phyloP scores from a whole-genome alignment of 2,113 vertebrate genomes.

The Rhombomys opimus region DNA sequence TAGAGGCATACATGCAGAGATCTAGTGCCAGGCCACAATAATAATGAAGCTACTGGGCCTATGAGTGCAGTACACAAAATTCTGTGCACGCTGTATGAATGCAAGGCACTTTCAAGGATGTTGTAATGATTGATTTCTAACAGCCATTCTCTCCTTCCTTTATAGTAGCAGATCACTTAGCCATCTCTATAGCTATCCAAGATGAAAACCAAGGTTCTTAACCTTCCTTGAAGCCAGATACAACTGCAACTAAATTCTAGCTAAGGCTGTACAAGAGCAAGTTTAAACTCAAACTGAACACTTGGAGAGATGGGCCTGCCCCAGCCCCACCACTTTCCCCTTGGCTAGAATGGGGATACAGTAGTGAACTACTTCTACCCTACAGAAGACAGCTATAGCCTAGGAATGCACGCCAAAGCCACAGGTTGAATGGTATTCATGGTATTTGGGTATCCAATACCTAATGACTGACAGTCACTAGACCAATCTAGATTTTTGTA shows the following conservation, averaged over 20 bases:
- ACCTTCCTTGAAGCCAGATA: not conserved
- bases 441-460: not conserved
- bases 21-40: not conserved
- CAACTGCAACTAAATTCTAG: conserved; percentile 18
- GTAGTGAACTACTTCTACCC: not conserved
- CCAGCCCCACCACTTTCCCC: not conserved
- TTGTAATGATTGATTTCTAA: not conserved
- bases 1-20: not conserved
- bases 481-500: not conserved
- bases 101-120: conserved; percentile 5
- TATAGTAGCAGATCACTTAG: not conserved
- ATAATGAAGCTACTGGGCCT: not conserved
- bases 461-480: not conserved
- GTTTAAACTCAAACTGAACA: not conserved
- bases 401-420: not conserved
- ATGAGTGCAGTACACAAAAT: not conserved
- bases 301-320: not conserved
- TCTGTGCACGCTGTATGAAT: not conserved
- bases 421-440: not conserved
- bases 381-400: not conserved
- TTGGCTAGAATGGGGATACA: not conserved
- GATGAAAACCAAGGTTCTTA: not conserved
- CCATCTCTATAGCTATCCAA: not conserved
- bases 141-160: not conserved
- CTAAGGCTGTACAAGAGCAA: not conserved